These are phyloP conservation scores for human (Homo sapiens) DNA, from an alignment of 2,113 vertebrate species.

Conservation along the genomic window GRCh38 chr7:151513501-151514000, in stretches of 20 bases:
- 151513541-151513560: background rate
- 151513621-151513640: background rate
- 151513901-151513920: background rate
- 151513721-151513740: background rate
- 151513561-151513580: background rate
- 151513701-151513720: background rate
- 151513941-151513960: background rate
- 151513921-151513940: background rate
- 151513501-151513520: background rate
- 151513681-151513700: background rate
- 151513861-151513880: conserved; percentile 3
- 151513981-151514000: background rate
- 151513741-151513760: background rate
- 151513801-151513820: background rate
- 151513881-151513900: background rate
- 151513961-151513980: background rate
- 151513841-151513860: background rate
- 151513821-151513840: background rate
- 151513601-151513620: background rate
- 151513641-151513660: background rate
- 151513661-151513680: background rate
- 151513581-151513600: background rate
- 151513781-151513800: background rate
- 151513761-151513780: background rate
- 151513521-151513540: background rate